Conservation (phyloP, 2,888 invertebrate genomes). For the Drosophila cognata region DNA sequence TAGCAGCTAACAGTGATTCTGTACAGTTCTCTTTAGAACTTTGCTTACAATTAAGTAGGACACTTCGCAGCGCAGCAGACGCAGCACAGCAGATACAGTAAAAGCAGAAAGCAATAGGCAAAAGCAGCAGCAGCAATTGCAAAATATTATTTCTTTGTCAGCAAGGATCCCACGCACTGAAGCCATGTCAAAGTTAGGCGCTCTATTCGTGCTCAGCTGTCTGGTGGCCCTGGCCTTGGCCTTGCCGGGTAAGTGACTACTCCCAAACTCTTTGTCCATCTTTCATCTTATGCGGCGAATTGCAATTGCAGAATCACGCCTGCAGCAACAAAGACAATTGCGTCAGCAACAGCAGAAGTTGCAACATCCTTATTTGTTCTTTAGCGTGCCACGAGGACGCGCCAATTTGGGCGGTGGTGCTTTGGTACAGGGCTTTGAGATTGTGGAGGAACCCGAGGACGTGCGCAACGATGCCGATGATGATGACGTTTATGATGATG, state of each 20-base stretch:
- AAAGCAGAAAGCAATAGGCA: background rate
- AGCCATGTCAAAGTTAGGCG: slow-evolving; percentile 60
- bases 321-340: slow-evolving; percentile 37
- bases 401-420: slow-evolving; percentile 61
- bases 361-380: slow-evolving; percentile 79
- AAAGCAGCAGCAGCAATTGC: slow-evolving; percentile 1
- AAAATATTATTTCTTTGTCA: background rate
- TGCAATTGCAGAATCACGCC: slow-evolving; percentile 58
- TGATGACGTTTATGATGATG: slow-evolving; percentile 17
- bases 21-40: slow-evolving; percentile 79
- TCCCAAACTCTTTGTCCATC: background rate
- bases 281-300: background rate
- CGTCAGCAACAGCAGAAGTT: slow-evolving; percentile 35
- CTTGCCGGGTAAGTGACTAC: slow-evolving; percentile 60
- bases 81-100: background rate
- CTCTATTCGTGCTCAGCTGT: slow-evolving; percentile 57
- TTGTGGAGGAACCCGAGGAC: slow-evolving; percentile 56
- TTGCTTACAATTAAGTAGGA: slow-evolving; percentile 81
- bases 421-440: slow-evolving; percentile 70
- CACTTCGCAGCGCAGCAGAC: slow-evolving; percentile 30
- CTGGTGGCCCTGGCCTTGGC: slow-evolving; percentile 61
- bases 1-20: slow-evolving; percentile 60
- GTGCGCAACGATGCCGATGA: slow-evolving; percentile 34
- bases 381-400: slow-evolving; percentile 73
- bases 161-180: slow-evolving; percentile 13